Conservation (phyloP, 2,797 vertebrate species). For the Thalassophryne amazonica region DNA sequence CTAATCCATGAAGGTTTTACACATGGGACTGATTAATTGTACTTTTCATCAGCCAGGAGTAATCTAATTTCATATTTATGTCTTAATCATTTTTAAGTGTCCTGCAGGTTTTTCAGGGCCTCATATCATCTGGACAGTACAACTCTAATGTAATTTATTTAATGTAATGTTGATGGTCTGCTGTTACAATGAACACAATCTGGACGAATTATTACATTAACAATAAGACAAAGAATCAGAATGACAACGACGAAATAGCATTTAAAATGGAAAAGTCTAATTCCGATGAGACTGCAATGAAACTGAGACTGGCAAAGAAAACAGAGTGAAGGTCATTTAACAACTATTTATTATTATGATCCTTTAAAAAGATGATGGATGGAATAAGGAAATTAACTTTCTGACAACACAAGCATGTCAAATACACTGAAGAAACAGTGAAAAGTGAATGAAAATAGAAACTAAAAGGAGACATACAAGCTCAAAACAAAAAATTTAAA, state of each 20-base stretch:
- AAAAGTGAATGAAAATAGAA: conserved; percentile 15
- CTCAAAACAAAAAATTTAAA: no score
- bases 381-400: conserved; percentile 50
- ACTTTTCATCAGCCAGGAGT: no score
- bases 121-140: conserved; percentile 65
- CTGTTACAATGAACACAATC: conserved; percentile 24
- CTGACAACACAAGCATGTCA: background rate
- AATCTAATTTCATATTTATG: no score
- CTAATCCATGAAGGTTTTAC: no score
- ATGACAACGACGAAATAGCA: background rate
- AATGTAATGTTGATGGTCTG: conserved; percentile 1
- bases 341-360: conserved; percentile 10
- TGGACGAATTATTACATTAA: background rate
- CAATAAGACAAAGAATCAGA: background rate
- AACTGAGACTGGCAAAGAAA: background rate
- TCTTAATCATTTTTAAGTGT: no score
- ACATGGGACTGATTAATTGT: no score
- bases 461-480: no score
- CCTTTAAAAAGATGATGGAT: conserved; percentile 38
- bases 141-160: conserved; percentile 5
- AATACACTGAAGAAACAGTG: background rate
- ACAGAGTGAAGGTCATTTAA: background rate
- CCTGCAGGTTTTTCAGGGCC: conserved; percentile 43
- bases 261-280: background rate
- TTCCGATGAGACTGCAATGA: background rate